Evolutionary conservation across 2,797 vertebrate genomes (phyloP).

Genomic region (Cyclura pinguis): DNA sequence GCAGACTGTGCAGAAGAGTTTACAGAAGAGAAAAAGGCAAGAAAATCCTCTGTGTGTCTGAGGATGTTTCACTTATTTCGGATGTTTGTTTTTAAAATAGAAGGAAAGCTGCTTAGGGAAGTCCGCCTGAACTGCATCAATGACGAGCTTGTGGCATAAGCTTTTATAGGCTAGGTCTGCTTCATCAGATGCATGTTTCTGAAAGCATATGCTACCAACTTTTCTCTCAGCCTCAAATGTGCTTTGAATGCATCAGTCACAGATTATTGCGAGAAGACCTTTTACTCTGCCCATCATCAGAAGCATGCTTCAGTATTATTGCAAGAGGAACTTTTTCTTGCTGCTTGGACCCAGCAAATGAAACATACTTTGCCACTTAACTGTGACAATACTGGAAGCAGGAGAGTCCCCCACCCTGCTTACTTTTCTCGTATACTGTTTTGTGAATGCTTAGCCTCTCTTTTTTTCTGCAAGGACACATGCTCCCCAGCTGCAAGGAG

Average conservation of each 20-base stretch:
- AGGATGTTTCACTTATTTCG: not conserved
- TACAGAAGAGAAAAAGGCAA: not conserved
- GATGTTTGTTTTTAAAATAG: not conserved
- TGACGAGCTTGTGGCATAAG: too few relatives aligned
- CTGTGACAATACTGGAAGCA: not conserved
- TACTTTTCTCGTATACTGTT: not conserved
- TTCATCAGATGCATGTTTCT: too few relatives aligned
- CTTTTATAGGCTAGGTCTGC: not conserved
- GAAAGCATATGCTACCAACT: too few relatives aligned
- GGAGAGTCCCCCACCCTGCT: not conserved
- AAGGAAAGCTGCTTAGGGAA: not conserved
- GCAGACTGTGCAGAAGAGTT: not conserved
- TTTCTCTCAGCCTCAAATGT: too few relatives aligned
- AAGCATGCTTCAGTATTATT: not conserved
- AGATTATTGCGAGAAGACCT: not conserved
- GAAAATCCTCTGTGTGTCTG: not conserved
- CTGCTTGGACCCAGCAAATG: not conserved
- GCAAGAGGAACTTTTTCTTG: not conserved
- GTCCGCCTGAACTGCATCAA: too few relatives aligned
- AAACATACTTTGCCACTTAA: not conserved
- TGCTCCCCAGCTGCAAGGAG: conserved; percentile 22
- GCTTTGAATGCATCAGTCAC: not conserved
- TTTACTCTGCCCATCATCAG: not conserved
- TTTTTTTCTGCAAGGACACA: conserved; percentile 11
- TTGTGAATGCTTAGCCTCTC: not conserved